phyloP scores from a whole-genome alignment of 2,888 invertebrate genomes.

The Scaptomyza cyrtandrae region DNA sequence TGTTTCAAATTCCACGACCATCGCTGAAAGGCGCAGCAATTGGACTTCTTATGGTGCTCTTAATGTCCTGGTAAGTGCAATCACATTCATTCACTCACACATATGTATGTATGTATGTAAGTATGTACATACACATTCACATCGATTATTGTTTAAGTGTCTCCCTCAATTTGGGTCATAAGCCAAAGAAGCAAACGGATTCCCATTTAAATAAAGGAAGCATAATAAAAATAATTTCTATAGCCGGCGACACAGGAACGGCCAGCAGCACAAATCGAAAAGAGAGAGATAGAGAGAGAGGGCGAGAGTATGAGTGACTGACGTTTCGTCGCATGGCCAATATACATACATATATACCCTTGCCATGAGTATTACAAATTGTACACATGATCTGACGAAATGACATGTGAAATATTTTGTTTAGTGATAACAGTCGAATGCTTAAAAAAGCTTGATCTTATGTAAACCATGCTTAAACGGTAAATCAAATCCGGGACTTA shows the following conservation, averaged over 20 bases:
- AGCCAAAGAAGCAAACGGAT: conserved; percentile 16
- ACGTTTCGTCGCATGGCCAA: conserved; percentile 60
- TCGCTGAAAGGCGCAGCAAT: conserved; percentile 60
- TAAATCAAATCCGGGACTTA: neutral
- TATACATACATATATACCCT: conserved; percentile 38
- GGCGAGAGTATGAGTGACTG: conserved; percentile 7
- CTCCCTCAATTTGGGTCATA: conserved; percentile 49
- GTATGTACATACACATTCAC: neutral
- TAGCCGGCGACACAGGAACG: conserved; percentile 26
- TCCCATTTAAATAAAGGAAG: conserved; percentile 31
- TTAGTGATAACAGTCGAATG: neutral
- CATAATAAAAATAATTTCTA: conserved; percentile 42
- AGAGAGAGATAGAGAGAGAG: neutral
- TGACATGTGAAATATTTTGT: neutral
- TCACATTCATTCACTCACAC: neutral
- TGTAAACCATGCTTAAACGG: neutral
- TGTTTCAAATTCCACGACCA: conserved; percentile 69
- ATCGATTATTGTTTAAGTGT: conserved; percentile 38
- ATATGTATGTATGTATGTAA: too few species aligned
- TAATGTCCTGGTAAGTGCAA: conserved; percentile 77
- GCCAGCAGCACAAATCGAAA: neutral
- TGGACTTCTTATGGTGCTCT: conserved; percentile 57
- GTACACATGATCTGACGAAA: neutral
- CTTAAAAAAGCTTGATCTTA: neutral
- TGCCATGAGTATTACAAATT: neutral